These are phyloP conservation scores for Dallia pectoralis DNA, from an alignment of 2,797 vertebrate species.

Conservation along the genomic window DNA sequence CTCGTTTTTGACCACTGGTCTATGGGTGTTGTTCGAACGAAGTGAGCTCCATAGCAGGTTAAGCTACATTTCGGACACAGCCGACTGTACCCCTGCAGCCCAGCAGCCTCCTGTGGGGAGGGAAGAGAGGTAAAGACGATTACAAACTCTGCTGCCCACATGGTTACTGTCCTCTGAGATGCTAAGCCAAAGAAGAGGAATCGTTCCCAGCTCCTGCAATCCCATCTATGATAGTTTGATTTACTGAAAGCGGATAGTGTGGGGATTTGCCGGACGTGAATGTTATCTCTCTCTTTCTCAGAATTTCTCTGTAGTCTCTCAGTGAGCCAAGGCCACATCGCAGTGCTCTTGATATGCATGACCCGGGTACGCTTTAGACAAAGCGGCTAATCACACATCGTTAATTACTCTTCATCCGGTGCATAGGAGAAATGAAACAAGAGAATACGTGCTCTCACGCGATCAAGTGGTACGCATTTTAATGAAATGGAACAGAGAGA, in stretches of 20 bases:
- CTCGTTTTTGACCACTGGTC: background rate
- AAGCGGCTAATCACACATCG: too few species aligned
- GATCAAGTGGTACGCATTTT: too few species aligned
- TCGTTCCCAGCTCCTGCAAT: conserved; percentile 27
- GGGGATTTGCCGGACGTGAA: conserved; percentile 36
- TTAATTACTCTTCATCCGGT: too few species aligned
- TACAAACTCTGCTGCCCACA: conserved; percentile 63
- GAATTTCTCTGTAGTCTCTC: background rate
- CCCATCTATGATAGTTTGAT: conserved; percentile 46
- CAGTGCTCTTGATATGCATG: background rate
- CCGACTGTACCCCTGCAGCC: conserved; percentile 47
- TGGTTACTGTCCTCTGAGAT: conserved; percentile 62
- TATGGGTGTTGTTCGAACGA: background rate
- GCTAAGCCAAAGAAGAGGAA: conserved; percentile 39
- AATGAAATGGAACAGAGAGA: too few species aligned
- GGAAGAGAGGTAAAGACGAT: conserved; percentile 58
- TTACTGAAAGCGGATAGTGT: conserved; percentile 4
- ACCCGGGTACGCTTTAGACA: background rate
- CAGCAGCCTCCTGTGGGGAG: conserved; percentile 55
- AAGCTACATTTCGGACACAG: conserved; percentile 50
- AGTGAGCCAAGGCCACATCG: background rate
- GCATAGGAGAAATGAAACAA: too few species aligned
- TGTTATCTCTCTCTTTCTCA: conserved; percentile 12
- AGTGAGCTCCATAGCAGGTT: background rate
- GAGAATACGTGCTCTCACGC: too few species aligned